Evolutionary conservation across 1,140 invertebrate species (phyloP).

Genomic region (Sycophila sp.): DNA sequence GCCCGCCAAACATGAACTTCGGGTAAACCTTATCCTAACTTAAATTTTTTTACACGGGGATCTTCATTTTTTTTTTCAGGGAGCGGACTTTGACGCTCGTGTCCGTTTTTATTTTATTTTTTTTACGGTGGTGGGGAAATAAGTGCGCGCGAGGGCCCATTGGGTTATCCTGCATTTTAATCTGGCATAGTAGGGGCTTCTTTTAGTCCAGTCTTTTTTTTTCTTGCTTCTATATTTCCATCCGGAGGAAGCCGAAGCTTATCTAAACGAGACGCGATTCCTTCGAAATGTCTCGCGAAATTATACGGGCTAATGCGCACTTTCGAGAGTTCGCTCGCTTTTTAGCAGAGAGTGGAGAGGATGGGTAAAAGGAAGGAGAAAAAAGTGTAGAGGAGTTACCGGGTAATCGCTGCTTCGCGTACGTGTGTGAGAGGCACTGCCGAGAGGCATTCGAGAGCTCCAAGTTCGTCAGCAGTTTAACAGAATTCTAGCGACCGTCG

Average conservation of each 20-base stretch:
- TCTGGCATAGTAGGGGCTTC: not conserved
- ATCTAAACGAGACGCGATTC: conserved; percentile 4
- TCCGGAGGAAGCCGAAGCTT: not conserved
- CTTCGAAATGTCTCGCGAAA: conserved; percentile 5
- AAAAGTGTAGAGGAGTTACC: no score
- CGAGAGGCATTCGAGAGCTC: not conserved
- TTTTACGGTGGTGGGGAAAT: no score
- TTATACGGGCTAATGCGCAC: not conserved
- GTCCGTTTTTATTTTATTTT: no score
- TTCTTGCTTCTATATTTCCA: not conserved
- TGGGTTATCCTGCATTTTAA: no score
- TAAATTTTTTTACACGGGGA: no score
- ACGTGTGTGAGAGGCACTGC: no score
- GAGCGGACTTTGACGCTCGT: no score
- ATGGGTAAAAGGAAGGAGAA: not conserved
- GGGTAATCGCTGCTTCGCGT: not conserved
- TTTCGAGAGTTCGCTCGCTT: no score
- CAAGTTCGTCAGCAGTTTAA: not conserved
- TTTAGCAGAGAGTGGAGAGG: not conserved
- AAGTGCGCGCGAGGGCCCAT: no score
- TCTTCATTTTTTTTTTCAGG: no score
- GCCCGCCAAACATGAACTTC: no score
- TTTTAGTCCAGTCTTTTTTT: not conserved
- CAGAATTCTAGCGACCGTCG: not conserved
- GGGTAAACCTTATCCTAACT: no score